Evolutionary conservation across 2,797 vertebrate genomes (phyloP), one percentile per base, ranked within the genome.

Genomic region (Catharus ustulatus): DNA sequence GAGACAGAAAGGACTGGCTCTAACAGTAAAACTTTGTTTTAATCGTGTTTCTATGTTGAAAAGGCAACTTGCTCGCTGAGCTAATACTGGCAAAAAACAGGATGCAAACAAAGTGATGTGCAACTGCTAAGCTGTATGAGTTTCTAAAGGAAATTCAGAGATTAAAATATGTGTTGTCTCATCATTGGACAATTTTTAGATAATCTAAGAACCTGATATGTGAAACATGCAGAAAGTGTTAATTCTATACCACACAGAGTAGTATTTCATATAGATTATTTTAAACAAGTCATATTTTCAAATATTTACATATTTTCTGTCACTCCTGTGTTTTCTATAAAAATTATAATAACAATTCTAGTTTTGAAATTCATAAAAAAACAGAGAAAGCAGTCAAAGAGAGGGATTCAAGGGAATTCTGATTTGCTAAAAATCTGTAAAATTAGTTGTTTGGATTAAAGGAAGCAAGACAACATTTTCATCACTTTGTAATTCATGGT

Each of bases 221-320:
- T 0, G 0, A 85, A 88, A 68, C 1, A 3, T 5, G 6, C 22
- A 80, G 40, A 46, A 83, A 75, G 8, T 48, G 36, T 52, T 84
- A 62, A 45, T 63, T 55, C 40, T 67, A 58, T 18, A 26, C 32
- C 30, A 63, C 10, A 23, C 3, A 34, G 7, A 24, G 30, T 11
- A 81, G 21, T 59, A 55, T 29, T 71, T 69, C 27, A 78, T 9
- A 40, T 2, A 71, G 8, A 27, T 17, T 61, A 54, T 18, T 59
- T 18, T 62, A 84, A 84, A 66, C 14, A 76, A 66, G 18, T 11
- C 2, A 6, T 40, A 29, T 29, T 54, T 84, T 36, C 78, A 86
- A 78, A 46, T 42, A 58, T 20, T 72, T 24, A 22, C 10, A 5
- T 51, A 49, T 71, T 42, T 84, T 54, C 52, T 55, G 23, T 48